Conservation (phyloP, 2,888 invertebrate species). For the Eupithecia tripunctaria region DNA sequence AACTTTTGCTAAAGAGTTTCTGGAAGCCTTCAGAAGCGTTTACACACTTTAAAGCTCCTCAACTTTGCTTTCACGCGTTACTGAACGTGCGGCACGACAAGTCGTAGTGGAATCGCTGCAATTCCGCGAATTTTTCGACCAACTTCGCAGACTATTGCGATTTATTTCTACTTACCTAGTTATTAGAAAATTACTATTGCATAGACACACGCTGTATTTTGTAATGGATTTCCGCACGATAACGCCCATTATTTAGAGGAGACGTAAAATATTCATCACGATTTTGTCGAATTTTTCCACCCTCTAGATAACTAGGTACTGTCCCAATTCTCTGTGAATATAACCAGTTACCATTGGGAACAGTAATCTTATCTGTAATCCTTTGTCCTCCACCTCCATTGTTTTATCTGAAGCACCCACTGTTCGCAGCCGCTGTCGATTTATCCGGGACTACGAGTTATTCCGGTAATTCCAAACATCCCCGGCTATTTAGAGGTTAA, state of each 20-base stretch:
- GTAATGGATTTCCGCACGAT: neutral
- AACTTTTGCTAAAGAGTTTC: neutral
- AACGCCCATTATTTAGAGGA: neutral
- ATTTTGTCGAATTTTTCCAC: neutral
- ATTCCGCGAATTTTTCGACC: neutral
- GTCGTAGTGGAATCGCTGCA: neutral
- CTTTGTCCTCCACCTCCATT: conserved; percentile 21
- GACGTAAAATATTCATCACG: neutral
- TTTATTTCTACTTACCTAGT: no score
- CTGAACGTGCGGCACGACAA: no score
- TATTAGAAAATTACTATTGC: no score
- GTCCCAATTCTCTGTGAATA: neutral
- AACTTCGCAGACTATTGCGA: neutral
- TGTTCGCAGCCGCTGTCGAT: neutral
- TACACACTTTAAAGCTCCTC: neutral
- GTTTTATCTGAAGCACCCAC: conserved; percentile 15
- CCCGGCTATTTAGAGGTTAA: conserved; percentile 3
- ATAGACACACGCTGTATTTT: no score
- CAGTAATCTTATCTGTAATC: conserved; percentile 28
- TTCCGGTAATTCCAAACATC: conserved; percentile 3
- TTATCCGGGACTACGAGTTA: conserved; percentile 2
- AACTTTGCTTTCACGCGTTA: no score
- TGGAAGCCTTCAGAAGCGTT: neutral
- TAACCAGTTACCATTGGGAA: conserved; percentile 13
- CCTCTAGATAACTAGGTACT: neutral